Evolutionary conservation across 2,113 vertebrate species (phyloP).

Genomic region (Herpailurus yagouaroundi): DNA sequence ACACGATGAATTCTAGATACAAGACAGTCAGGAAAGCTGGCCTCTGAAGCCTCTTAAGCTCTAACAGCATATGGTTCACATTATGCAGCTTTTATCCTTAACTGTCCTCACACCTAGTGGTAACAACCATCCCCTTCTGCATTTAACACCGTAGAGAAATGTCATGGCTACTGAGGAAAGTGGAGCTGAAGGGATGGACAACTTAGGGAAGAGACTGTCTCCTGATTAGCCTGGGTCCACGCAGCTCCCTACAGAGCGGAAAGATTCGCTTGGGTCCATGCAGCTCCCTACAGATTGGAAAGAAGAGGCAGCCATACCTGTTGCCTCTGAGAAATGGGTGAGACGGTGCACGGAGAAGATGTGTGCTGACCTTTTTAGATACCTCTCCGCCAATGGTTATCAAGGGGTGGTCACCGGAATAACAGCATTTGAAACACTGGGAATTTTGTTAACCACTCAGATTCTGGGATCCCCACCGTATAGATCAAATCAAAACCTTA

Average conservation of each 20-base stretch:
- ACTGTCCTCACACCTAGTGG: background rate
- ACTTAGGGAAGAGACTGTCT: background rate
- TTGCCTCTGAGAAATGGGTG: background rate
- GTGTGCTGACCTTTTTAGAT: too few relatives aligned
- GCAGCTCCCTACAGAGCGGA: background rate
- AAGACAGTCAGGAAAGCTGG: background rate
- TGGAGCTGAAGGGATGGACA: background rate
- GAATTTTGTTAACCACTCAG: background rate
- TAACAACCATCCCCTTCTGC: background rate
- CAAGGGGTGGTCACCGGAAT: background rate
- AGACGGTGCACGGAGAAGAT: background rate
- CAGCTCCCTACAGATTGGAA: background rate
- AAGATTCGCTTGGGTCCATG: background rate
- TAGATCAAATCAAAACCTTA: background rate
- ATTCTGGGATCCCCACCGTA: background rate
- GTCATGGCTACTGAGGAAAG: background rate
- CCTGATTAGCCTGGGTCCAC: accelerated
- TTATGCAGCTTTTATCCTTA: background rate
- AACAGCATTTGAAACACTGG: background rate
- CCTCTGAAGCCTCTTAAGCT: background rate
- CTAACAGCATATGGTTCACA: background rate
- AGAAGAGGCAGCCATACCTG: background rate
- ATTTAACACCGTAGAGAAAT: background rate
- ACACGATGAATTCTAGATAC: background rate
- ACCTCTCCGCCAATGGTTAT: too few relatives aligned